phyloP scores from a whole-genome alignment of 2,797 vertebrate genomes.

The Picus viridis region DNA sequence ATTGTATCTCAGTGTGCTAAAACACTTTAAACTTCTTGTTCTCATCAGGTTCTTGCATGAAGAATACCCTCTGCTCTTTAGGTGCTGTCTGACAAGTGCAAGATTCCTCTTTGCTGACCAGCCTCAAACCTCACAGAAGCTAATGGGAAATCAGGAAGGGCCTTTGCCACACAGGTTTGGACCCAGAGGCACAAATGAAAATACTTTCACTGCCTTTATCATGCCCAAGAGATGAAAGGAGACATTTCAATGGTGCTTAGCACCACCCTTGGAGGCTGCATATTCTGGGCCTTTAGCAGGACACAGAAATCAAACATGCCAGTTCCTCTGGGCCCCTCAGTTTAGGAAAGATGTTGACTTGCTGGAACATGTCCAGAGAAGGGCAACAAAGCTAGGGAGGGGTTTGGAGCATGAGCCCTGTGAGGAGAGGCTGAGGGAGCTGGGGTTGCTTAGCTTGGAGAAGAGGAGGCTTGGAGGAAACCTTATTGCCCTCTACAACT shows the following conservation, averaged over 20 bases:
- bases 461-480: too few species aligned
- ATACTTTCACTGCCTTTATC: slow-evolving; percentile 55
- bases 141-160: slow-evolving; percentile 51
- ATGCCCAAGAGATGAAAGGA: slow-evolving; percentile 61
- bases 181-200: slow-evolving; percentile 57
- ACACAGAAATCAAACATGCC: not conserved
- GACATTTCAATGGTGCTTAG: not conserved
- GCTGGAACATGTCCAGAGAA: too few species aligned
- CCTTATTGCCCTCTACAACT: too few species aligned
- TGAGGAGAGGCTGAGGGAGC: too few species aligned
- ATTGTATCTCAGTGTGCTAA: slow-evolving; percentile 45
- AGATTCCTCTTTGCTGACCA: slow-evolving; percentile 31
- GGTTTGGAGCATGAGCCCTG: too few species aligned
- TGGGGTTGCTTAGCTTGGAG: too few species aligned
- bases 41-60: slow-evolving; percentile 59
- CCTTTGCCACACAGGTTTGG: not conserved
- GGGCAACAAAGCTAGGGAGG: too few species aligned
- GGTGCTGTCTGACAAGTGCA: slow-evolving; percentile 55
- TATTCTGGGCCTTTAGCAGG: slow-evolving; percentile 9
- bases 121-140: slow-evolving; percentile 47
- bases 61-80: slow-evolving; percentile 55
- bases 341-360: not conserved
- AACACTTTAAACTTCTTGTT: slow-evolving; percentile 28
- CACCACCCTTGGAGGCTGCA: not conserved
- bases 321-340: not conserved